A percentile compares a stretch with the other conserved stretches of the same genome.
Conservation (phyloP, 2,113 vertebrate genomes). For the Istiophorus platypterus region DNA sequence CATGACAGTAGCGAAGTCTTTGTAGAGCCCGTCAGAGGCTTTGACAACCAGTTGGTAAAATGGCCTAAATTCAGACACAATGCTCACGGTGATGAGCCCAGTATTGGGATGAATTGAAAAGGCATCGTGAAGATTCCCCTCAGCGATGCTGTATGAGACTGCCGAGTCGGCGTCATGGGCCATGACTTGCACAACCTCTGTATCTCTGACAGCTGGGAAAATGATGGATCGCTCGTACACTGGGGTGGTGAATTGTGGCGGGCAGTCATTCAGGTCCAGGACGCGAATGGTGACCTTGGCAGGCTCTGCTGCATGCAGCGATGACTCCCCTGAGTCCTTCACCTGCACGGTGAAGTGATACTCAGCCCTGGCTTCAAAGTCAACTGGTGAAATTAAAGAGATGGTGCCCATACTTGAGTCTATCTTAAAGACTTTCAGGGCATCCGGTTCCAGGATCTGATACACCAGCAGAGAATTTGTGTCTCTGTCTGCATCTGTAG, state of each 20-base stretch:
- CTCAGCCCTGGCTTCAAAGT: conserved; percentile 88
- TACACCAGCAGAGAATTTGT: conserved; percentile 90
- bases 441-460: conserved; percentile 90
- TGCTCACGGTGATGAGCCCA: conserved; percentile 87
- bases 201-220: conserved; percentile 86
- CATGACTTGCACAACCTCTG: conserved; percentile 86
- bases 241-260: conserved; percentile 87
- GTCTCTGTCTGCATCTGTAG: conserved; percentile 90
- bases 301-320: conserved; percentile 87
- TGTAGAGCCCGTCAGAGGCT: conserved; percentile 90
- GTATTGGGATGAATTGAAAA: conserved; percentile 87
- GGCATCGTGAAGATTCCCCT: conserved; percentile 85
- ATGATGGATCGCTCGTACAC: conserved; percentile 84
- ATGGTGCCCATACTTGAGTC: conserved; percentile 92
- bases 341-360: conserved; percentile 90
- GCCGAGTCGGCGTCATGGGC: conserved; percentile 91
- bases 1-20: conserved; percentile 86
- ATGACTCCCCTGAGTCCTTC: conserved; percentile 89
- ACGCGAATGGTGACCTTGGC: conserved; percentile 88
- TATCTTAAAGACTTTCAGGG: conserved; percentile 88
- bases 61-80: conserved; percentile 78
- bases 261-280: conserved; percentile 91
- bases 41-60: conserved; percentile 85
- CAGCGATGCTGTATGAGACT: conserved; percentile 89
- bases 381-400: conserved; percentile 85